Evolutionary conservation across 2,797 vertebrate species (phyloP).

Genomic region (Xenops minutus): DNA sequence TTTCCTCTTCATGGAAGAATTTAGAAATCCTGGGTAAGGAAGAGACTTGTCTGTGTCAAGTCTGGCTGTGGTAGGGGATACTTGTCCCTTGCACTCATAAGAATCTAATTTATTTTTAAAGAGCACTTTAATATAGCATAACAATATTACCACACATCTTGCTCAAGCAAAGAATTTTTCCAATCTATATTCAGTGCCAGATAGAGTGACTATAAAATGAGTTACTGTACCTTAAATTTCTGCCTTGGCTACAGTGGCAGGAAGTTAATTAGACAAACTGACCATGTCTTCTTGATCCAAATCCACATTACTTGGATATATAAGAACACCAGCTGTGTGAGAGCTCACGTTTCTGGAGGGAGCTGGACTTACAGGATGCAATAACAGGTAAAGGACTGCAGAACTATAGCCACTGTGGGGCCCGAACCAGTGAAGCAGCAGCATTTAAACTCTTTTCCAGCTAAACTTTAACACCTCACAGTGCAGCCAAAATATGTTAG

Average conservation of each 20-base stretch:
- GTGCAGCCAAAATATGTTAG: neutral
- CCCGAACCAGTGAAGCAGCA: neutral
- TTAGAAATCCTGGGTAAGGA: neutral
- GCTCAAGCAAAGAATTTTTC: constrained; percentile 68
- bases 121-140: constrained; percentile 41
- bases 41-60: neutral
- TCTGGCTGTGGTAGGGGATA: neutral
- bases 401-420: neutral
- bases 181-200: constrained; percentile 64
- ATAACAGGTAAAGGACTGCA: neutral
- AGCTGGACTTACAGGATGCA: neutral
- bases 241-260: constrained; percentile 42
- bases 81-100: neutral
- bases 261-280: constrained; percentile 66
- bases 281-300: constrained; percentile 37
- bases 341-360: neutral
- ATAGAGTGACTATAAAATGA: constrained; percentile 61
- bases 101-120: constrained; percentile 61
- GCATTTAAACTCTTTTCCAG: constrained; percentile 13
- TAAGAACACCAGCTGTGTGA: constrained; percentile 1
- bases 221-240: constrained; percentile 55
- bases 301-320: neutral
- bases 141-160: constrained; percentile 59
- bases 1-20: neutral
- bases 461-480: neutral